A percentile compares a stretch with the other conserved stretches of the same genome.
phyloP scores from a whole-genome alignment of 2,113 vertebrate genomes.

The Campylorhamphus procurvoides region DNA sequence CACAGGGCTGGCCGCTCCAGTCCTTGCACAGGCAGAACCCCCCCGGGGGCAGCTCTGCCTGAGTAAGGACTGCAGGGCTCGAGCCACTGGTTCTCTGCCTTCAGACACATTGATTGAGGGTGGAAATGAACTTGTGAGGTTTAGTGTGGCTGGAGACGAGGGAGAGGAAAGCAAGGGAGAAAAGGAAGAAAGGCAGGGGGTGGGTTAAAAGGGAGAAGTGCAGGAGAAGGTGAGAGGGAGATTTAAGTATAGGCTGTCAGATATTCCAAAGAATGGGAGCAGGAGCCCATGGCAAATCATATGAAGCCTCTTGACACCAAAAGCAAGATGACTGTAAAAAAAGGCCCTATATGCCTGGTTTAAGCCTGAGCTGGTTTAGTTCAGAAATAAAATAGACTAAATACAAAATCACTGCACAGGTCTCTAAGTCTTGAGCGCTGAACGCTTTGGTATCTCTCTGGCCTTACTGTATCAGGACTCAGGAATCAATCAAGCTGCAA shows the following conservation, averaged over 20 bases:
- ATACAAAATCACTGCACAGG: not conserved
- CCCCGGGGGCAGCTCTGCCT: not conserved
- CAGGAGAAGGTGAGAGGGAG: conserved; percentile 28
- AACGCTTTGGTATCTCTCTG: not conserved
- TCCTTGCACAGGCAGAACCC: not conserved
- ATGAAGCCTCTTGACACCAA: conserved; percentile 46
- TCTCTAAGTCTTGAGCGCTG: not conserved
- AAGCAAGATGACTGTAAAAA: conserved; percentile 46
- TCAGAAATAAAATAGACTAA: not conserved
- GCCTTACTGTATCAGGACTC: not conserved
- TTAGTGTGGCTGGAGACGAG: conserved; percentile 35
- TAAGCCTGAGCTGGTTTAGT: not conserved
- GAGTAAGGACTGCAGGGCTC: not conserved
- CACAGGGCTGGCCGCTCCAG: not conserved
- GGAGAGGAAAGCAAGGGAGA: not conserved
- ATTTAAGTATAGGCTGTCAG: conserved; percentile 38
- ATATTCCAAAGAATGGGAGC: conserved; percentile 62
- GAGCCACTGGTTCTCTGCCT: conserved; percentile 36
- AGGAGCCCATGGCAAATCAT: conserved; percentile 48
- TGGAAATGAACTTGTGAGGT: not conserved
- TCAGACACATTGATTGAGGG: conserved; percentile 19
- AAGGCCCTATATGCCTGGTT: conserved; percentile 3
- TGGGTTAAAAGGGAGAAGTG: conserved; percentile 33
- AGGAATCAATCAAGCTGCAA: not conserved
- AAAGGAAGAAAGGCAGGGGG: conserved; percentile 26